Conservation (phyloP, 2,888 invertebrate genomes). For the Drosophila putrida region DNA sequence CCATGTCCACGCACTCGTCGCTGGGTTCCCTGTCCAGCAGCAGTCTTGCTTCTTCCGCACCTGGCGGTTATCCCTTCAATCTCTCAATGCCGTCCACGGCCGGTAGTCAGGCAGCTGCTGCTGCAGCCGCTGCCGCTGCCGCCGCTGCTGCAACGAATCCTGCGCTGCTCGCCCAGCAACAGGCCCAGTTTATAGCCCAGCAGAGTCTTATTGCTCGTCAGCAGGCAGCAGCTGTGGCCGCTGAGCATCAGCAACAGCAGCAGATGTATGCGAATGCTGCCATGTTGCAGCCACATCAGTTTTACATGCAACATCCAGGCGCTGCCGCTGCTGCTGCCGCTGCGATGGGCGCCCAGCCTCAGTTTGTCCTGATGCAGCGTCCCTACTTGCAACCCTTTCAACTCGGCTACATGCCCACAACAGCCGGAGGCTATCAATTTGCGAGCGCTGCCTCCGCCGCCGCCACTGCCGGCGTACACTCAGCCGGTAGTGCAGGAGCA, state of each 20-base stretch:
- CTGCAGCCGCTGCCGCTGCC: conserved; percentile 29
- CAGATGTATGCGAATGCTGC: conserved; percentile 79
- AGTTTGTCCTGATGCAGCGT: conserved; percentile 84
- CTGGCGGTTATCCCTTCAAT: conserved; percentile 77
- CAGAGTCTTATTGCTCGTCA: conserved; percentile 89
- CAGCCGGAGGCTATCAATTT: conserved; percentile 66
- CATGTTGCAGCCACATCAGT: conserved; percentile 74
- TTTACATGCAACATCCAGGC: conserved; percentile 72
- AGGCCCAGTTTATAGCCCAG: conserved; percentile 89
- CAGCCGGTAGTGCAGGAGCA: conserved; percentile 57
- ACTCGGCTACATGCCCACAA: conserved; percentile 75
- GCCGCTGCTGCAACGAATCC: conserved; percentile 76
- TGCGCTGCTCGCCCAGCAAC: conserved; percentile 86
- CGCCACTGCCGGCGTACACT: conserved; percentile 44
- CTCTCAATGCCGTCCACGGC: conserved; percentile 83
- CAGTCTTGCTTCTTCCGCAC: conserved; percentile 57
- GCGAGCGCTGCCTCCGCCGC: conserved; percentile 29
- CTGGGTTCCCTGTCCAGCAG: conserved; percentile 50
- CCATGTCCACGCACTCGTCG: conserved; percentile 55
- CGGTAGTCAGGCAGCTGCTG: conserved; percentile 40
- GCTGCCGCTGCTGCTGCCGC: conserved; percentile 59
- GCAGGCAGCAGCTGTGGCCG: conserved; percentile 88
- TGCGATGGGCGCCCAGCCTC: conserved; percentile 80
- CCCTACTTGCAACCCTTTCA: conserved; percentile 84
- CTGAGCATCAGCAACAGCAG: conserved; percentile 81